phyloP scores from a whole-genome alignment of 1,140 invertebrate genomes.

The Magallana gigas region DNA sequence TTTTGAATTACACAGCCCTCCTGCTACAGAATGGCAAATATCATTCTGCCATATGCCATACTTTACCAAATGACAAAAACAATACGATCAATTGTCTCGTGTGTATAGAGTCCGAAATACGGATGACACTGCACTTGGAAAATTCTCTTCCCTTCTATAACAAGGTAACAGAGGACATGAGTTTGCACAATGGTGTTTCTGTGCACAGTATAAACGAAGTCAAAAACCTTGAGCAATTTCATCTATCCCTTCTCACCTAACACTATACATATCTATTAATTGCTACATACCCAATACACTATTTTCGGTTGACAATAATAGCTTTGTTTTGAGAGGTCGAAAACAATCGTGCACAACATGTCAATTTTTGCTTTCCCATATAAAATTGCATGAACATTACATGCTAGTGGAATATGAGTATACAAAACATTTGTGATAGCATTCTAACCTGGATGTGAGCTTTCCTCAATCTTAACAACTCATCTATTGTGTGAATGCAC shows the following conservation, averaged over 20 bases:
- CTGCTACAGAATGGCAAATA: slow-evolving; percentile 18
- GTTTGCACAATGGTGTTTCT: slow-evolving; percentile 13
- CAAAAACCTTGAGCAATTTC: background rate
- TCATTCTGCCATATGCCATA: slow-evolving; percentile 17
- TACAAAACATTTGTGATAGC: slow-evolving; percentile 30
- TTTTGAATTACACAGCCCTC: slow-evolving; percentile 1
- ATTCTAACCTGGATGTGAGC: background rate
- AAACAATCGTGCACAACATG: slow-evolving; percentile 1
- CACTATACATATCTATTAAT: slow-evolving; percentile 18
- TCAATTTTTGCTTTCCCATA: slow-evolving; percentile 11
- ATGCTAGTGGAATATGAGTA: slow-evolving; percentile 16
- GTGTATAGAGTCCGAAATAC: background rate
- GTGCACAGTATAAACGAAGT: background rate
- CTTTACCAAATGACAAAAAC: slow-evolving; percentile 28
- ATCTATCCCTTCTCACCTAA: background rate
- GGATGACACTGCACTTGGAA: background rate
- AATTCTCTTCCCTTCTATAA: background rate
- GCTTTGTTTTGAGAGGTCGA: slow-evolving; percentile 11
- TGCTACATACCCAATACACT: slow-evolving; percentile 27
- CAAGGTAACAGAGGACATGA: background rate
- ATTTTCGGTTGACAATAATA: slow-evolving; percentile 1
- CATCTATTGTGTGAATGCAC: slow-evolving; percentile 1
- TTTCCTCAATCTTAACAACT: background rate
- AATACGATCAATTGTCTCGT: background rate
- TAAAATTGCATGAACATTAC: slow-evolving; percentile 24